Evolutionary conservation across 1,140 invertebrate genomes (phyloP).

Genomic region (Lordiphosa collinella): DNA sequence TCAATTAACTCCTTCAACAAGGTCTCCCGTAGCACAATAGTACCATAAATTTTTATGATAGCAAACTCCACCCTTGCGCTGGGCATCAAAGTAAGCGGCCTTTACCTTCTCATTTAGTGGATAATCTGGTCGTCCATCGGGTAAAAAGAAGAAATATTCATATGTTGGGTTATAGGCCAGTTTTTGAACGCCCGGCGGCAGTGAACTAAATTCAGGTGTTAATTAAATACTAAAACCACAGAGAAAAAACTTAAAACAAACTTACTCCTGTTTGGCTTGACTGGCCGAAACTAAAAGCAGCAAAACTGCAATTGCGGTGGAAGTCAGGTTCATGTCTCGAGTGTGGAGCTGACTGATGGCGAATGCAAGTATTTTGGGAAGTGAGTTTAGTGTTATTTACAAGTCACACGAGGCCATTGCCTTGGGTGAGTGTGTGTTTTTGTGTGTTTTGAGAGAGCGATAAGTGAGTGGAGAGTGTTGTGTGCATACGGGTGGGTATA

Average conservation of each 20-base stretch:
- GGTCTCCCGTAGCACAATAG: slow-evolving; percentile 17
- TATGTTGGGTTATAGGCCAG: slow-evolving; percentile 55
- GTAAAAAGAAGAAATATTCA: slow-evolving; percentile 49
- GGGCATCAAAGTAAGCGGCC: slow-evolving; percentile 16
- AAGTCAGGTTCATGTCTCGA: slow-evolving; percentile 25
- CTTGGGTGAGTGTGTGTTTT: neutral
- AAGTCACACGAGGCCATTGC: slow-evolving; percentile 28
- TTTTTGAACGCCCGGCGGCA: slow-evolving; percentile 2
- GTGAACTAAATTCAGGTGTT: neutral
- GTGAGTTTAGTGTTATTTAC: slow-evolving; percentile 29
- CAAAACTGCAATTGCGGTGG: slow-evolving; percentile 28
- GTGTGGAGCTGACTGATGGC: slow-evolving; percentile 29
- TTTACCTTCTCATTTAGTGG: slow-evolving; percentile 13
- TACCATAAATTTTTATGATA: slow-evolving; percentile 31
- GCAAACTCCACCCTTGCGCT: slow-evolving; percentile 41
- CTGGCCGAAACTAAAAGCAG: slow-evolving; percentile 15
- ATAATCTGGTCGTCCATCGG: slow-evolving; percentile 20
- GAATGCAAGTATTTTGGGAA: slow-evolving; percentile 29
- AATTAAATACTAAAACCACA: neutral
- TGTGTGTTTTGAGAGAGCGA: slow-evolving; percentile 8
- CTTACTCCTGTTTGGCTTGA: slow-evolving; percentile 15
- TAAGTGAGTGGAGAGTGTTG: slow-evolving; percentile 27
- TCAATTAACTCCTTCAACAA: slow-evolving; percentile 3
- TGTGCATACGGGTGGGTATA: neutral
- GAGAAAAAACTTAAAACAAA: no score